Evolutionary conservation across 2,888 invertebrate genomes (phyloP).

Genomic region (Erebia ligea): DNA sequence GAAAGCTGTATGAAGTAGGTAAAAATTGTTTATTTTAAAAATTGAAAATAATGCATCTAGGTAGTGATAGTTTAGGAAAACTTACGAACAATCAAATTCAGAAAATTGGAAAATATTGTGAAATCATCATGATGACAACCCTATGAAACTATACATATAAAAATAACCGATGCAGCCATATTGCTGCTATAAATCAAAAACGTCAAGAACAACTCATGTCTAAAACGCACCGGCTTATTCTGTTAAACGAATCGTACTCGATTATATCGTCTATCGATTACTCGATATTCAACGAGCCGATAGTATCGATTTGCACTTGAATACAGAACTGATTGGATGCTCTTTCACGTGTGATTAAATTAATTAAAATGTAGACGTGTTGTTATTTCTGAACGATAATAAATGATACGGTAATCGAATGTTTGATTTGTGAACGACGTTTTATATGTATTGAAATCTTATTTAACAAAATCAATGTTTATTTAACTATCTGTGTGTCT

Average conservation of each 20-base stretch:
- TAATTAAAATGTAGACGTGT: conserved; percentile 48
- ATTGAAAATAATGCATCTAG: too few relatives aligned
- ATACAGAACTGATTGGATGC: conserved; percentile 53
- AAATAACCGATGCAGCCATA: conserved; percentile 43
- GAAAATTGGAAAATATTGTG: background rate
- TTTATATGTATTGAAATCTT: conserved; percentile 4
- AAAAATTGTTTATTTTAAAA: too few relatives aligned
- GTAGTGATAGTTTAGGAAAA: background rate
- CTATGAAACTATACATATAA: conserved; percentile 35
- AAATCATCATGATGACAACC: background rate
- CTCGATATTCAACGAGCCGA: conserved; percentile 36
- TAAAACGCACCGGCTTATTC: conserved; percentile 42
- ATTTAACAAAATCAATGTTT: too few relatives aligned
- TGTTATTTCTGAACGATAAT: conserved; percentile 40
- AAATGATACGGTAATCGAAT: conserved; percentile 46
- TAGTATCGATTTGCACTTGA: conserved; percentile 50
- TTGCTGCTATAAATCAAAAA: conserved; percentile 46
- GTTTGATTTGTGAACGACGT: conserved; percentile 39
- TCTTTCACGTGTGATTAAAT: conserved; percentile 47
- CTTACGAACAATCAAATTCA: background rate
- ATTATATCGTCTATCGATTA: conserved; percentile 36
- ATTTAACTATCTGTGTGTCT: too few relatives aligned
- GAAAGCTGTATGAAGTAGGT: too few relatives aligned
- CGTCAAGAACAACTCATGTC: conserved; percentile 35
- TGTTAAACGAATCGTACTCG: conserved; percentile 49